phyloP scores from a whole-genome alignment of 2,113 vertebrate species.

The Vulpes ferrilata region DNA sequence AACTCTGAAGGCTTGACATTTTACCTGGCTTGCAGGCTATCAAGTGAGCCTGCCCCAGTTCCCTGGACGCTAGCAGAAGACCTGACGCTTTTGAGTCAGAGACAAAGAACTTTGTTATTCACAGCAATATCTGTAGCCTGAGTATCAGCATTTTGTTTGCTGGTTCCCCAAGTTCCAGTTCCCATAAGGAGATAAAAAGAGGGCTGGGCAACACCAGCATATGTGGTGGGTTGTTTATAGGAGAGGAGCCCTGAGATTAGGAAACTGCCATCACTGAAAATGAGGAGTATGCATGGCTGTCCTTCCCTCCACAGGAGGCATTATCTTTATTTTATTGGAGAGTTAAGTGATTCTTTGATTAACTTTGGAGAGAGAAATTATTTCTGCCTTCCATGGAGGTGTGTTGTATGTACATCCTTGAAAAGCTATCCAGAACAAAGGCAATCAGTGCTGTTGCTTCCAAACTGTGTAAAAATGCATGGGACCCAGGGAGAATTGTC shows the following conservation, averaged over 20 bases:
- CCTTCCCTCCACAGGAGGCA: neutral
- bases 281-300: neutral
- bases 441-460: neutral
- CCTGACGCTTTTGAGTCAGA: conserved; percentile 16
- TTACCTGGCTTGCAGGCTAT: conserved; percentile 2
- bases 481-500: neutral
- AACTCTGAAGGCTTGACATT: neutral
- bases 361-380: conserved; percentile 28
- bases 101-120: conserved; percentile 26
- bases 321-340: neutral
- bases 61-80: conserved; percentile 23
- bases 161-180: neutral
- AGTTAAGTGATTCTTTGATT: conserved; percentile 12
- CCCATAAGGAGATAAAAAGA: neutral
- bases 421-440: conserved; percentile 30
- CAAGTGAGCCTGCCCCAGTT: neutral
- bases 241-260: neutral
- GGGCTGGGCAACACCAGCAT: neutral
- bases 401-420: neutral
- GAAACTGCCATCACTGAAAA: conserved; percentile 15
- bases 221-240: neutral
- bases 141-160: conserved; percentile 25
- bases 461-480: conserved; percentile 28
- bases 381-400: conserved; percentile 37
- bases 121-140: neutral